Evolutionary conservation across 2,888 invertebrate genomes (phyloP), one percentile per base, ranked within the genome.

Genomic region (Pheosia gnoma): DNA sequence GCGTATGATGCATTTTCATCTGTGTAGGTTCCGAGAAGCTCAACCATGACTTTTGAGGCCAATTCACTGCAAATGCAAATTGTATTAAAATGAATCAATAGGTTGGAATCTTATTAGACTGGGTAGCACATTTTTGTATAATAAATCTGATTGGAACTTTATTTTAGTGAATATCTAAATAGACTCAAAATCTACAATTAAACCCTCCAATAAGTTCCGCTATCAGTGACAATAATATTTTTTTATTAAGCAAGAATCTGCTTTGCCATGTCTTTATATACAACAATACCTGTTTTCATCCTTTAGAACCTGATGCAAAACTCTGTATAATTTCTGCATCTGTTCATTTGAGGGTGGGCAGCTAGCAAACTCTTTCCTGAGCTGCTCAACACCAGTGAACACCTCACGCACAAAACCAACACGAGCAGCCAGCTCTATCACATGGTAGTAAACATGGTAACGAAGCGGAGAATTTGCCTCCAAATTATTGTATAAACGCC

Each of bases 1-100:
- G 99, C 99, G 70, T 98, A 97, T 3, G 98, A 98, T 0, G 99
- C 99, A 91, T 99, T 99, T 82, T 99, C 99, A 66, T 98, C 97
- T 38, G 98, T 99, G 89, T 99, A 99, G 0, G 99, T 99, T 38
- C 98, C 98, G 62, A 99, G 93, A 0, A 99, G 94, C 88, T 99
- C 99, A 68, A 99, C 97, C 99, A 99, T 99, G 4, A 99, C 98
- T 88, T 98, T 98, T 25, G 98, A 97, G 38, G 98, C 98, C 78
- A 97, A 94, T 83, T 98, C 98, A 88, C 98, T 97, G 85, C 25
- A 91, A 85, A 78, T 47, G 11, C 11, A 25, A 25, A 25, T 25
- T 25, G 25, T 25, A 25, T 25, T 25, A 25, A 2, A 25, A 25
- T 25, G 25, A 25, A 25, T 25, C 25, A 10, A 10, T 43, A 43